Evolutionary conservation across 2,113 vertebrate species (phyloP).

Genomic region (Marcusenius ussheri): DNA sequence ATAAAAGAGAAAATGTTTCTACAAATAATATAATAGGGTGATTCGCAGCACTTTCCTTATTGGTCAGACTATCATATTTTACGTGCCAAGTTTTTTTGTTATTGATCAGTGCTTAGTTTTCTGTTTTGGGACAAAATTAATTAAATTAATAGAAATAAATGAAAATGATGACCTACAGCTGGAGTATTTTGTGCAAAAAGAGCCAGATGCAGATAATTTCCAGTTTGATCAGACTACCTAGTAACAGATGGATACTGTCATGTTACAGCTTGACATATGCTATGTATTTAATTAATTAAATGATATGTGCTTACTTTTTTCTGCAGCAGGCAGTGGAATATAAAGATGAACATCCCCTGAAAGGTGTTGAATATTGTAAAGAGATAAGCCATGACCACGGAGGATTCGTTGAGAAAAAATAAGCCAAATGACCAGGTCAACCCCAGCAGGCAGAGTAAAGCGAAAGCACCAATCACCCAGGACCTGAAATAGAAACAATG

Average conservation of each 20-base stretch:
- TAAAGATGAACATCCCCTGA: slow-evolving; percentile 98
- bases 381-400: slow-evolving; percentile 93
- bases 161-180: not conserved
- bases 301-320: slow-evolving; percentile 80
- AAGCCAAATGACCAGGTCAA: slow-evolving; percentile 96
- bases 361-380: slow-evolving; percentile 98
- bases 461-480: slow-evolving; percentile 95
- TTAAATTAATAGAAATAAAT: not conserved
- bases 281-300: not conserved
- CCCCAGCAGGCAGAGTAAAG: slow-evolving; percentile 88
- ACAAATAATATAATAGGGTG: not conserved
- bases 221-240: not conserved
- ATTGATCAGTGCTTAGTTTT: not conserved
- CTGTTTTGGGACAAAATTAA: not conserved
- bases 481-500: slow-evolving; percentile 69
- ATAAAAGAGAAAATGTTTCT: not conserved
- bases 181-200: not conserved
- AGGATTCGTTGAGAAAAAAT: slow-evolving; percentile 91
- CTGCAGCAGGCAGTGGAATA: slow-evolving; percentile 96
- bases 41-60: not conserved
- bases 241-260: not conserved
- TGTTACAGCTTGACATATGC: not conserved
- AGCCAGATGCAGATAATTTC: not conserved
- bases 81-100: not conserved
- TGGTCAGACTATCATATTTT: not conserved